phyloP scores from a whole-genome alignment of 2,888 invertebrate genomes.

The Siphlonurus alternatus region DNA sequence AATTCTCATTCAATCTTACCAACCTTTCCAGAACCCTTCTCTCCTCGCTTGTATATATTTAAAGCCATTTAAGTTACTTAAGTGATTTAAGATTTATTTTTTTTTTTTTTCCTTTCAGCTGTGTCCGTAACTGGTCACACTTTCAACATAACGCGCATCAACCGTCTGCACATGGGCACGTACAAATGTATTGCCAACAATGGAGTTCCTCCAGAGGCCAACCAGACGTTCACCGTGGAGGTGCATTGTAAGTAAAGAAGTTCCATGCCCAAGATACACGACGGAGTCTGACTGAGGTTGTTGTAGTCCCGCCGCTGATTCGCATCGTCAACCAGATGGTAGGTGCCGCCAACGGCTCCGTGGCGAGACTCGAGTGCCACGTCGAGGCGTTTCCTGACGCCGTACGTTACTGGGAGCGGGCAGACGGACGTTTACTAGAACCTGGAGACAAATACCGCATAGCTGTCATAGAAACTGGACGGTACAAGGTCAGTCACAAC shows the following conservation, averaged over 20 bases:
- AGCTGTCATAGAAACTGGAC: constrained; percentile 33
- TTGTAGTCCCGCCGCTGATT: constrained; percentile 71
- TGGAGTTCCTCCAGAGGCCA: constrained; percentile 67
- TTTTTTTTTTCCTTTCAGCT: constrained; percentile 28
- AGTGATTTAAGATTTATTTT: neutral
- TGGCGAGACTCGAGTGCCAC: constrained; percentile 61
- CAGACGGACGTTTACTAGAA: constrained; percentile 57
- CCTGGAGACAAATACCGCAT: constrained; percentile 44
- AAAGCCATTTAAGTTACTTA: too few species aligned
- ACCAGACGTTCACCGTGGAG: constrained; percentile 65
- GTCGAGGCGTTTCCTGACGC: constrained; percentile 80
- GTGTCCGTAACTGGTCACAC: constrained; percentile 56
- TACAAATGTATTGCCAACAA: constrained; percentile 70
- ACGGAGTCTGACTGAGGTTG: too few species aligned
- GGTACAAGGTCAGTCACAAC: constrained; percentile 26
- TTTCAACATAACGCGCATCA: constrained; percentile 59
- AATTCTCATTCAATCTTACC: too few species aligned
- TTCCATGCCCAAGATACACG: neutral
- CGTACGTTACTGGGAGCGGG: constrained; percentile 68
- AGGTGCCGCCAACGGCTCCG: constrained; percentile 49
- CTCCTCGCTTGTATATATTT: too few species aligned
- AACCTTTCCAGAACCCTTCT: neutral
- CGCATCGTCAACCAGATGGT: constrained; percentile 59
- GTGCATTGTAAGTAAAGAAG: constrained; percentile 63
- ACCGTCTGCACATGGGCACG: constrained; percentile 55